Evolutionary conservation across 2,797 vertebrate species (phyloP).

Genomic region (Crenuchus spilurus): DNA sequence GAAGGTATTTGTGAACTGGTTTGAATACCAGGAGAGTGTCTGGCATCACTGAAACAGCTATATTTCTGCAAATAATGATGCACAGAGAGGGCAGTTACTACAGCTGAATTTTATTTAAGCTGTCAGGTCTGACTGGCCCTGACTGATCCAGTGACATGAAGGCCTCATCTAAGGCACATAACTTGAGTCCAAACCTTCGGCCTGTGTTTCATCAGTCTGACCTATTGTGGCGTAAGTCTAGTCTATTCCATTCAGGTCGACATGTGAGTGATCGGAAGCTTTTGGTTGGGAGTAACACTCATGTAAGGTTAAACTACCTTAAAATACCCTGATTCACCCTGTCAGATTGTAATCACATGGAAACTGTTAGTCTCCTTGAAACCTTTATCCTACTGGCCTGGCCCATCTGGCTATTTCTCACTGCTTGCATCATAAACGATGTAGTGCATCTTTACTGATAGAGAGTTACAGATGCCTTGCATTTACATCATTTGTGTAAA

Average conservation of each 20-base stretch:
- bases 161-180: not conserved
- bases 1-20: not conserved
- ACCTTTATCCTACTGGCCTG: not conserved
- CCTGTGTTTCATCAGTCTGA: constrained; percentile 3
- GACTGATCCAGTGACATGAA: constrained; percentile 19
- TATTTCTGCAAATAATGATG: constrained; percentile 3
- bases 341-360: constrained; percentile 2
- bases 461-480: not conserved
- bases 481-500: not conserved
- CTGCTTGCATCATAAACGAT: constrained; percentile 29
- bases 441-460: constrained; percentile 1
- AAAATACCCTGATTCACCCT: not conserved
- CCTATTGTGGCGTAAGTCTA: not conserved
- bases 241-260: not conserved
- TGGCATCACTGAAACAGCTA: not conserved
- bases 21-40: not conserved
- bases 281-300: not conserved
- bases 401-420: not conserved
- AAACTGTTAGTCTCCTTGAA: constrained; percentile 1
- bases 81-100: not conserved
- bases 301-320: not conserved
- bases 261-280: not conserved
- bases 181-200: not conserved
- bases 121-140: constrained; percentile 6
- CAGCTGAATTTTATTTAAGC: constrained; percentile 5